A percentile compares a stretch with the other conserved stretches of the same genome.
These are phyloP conservation scores for Apis florea DNA, from an alignment of 1,140 invertebrate species.

Conservation along the genomic window DNA sequence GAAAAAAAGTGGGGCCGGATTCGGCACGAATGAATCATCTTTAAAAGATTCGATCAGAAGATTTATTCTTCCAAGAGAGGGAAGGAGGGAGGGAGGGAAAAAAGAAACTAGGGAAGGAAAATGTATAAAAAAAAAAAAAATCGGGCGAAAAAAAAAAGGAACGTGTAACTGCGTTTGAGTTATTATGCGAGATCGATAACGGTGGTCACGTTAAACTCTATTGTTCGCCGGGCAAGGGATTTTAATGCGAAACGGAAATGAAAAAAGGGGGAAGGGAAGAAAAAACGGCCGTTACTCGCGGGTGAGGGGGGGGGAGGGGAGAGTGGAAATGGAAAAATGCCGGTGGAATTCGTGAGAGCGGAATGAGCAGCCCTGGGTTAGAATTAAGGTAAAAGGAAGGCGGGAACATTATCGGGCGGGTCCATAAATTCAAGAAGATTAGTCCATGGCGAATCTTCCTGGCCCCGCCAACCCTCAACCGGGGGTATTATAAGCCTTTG, in stretches of 20 bases:
- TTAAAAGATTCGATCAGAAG: not conserved
- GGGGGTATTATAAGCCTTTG: slow-evolving; percentile 53
- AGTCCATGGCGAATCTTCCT: slow-evolving; percentile 62
- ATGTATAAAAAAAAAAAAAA: not conserved
- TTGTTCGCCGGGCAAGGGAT: slow-evolving; percentile 49
- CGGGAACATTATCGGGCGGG: slow-evolving; percentile 70
- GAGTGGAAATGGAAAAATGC: slow-evolving; percentile 58
- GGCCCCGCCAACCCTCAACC: slow-evolving; percentile 5
- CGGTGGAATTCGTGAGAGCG: slow-evolving; percentile 49
- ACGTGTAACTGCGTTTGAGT: slow-evolving; percentile 19
- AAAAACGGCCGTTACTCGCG: slow-evolving; percentile 2
- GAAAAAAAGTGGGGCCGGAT: not conserved
- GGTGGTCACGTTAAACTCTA: slow-evolving; percentile 62
- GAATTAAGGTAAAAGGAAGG: slow-evolving; percentile 71
- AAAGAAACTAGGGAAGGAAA: not conserved
- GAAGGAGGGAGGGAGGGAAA: not conserved
- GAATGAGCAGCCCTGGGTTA: slow-evolving; percentile 58
- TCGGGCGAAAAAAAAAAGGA: not conserved
- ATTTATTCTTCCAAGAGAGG: not conserved
- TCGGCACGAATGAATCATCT: not conserved
- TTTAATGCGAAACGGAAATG: slow-evolving; percentile 63
- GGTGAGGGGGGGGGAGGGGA: not conserved
- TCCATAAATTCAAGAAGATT: slow-evolving; percentile 73
- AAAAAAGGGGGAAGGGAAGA: slow-evolving; percentile 32
- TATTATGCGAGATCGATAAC: slow-evolving; percentile 59